These are phyloP conservation scores for Agriopis aurantiaria DNA, from an alignment of 2,888 invertebrate genomes.

Conservation along the genomic window DNA sequence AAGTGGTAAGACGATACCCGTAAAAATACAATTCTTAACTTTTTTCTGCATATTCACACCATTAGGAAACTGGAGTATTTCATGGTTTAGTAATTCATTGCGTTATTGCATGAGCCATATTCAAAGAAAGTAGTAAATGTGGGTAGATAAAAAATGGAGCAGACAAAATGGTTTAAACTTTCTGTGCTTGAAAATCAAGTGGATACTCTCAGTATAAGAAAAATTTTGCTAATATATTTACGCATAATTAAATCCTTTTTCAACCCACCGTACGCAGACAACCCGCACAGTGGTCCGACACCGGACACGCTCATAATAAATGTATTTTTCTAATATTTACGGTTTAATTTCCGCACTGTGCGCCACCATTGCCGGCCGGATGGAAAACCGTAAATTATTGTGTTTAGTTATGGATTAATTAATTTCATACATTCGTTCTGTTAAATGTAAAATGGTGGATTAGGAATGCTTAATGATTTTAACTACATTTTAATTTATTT, in stretches of 20 bases:
- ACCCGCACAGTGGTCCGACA: neutral
- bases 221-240: no score
- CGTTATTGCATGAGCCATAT: no score
- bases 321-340: constrained; percentile 72
- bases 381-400: constrained; percentile 51
- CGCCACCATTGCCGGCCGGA: constrained; percentile 43
- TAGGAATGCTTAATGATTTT: constrained; percentile 30
- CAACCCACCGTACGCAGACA: neutral
- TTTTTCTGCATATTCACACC: no score
- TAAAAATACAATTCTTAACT: no score
- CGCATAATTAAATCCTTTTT: neutral
- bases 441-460: constrained; percentile 46
- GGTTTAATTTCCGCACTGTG: constrained; percentile 67
- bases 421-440: constrained; percentile 49
- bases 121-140: no score
- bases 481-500: neutral
- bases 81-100: no score
- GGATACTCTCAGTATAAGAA: no score
- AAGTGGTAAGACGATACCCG: no score
- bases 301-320: constrained; percentile 35
- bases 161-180: no score
- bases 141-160: no score
- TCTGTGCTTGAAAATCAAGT: no score
- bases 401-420: constrained; percentile 49
- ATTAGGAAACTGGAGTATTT: no score